Conservation (phyloP, 2,113 vertebrate species). For the Nerophis lumbriciformis region DNA sequence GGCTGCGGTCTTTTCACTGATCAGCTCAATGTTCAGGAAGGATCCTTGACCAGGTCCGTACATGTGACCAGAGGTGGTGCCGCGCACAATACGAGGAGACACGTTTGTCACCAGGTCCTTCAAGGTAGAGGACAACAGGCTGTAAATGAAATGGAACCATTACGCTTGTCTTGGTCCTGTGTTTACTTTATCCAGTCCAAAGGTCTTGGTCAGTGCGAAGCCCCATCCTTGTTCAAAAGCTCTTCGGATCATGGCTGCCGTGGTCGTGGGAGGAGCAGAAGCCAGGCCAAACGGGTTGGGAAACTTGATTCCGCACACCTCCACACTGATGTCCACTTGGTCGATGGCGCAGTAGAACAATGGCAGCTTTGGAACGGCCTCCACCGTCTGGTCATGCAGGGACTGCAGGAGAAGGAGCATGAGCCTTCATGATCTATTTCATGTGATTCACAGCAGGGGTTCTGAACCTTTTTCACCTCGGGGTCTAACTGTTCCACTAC, state of each 20-base stretch:
- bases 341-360: constrained; percentile 85
- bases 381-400: constrained; percentile 68
- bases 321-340: constrained; percentile 83
- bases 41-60: constrained; percentile 86
- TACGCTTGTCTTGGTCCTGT: no score
- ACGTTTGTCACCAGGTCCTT: constrained; percentile 94
- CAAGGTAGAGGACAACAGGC: constrained; percentile 1
- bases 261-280: constrained; percentile 86
- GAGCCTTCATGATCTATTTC: no score
- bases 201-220: constrained; percentile 91
- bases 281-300: constrained; percentile 90
- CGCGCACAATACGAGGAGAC: constrained; percentile 89
- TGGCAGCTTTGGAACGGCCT: constrained; percentile 72
- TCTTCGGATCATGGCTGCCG: constrained; percentile 87
- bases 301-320: constrained; percentile 84
- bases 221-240: constrained; percentile 90
- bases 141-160: neutral
- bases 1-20: constrained; percentile 89
- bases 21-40: constrained; percentile 90
- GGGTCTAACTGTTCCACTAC: no score
- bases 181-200: constrained; percentile 85
- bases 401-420: constrained; percentile 57
- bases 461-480: no score
- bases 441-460: no score
- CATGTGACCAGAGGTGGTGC: constrained; percentile 81